Percentiles rank a stretch among this genome's conserved stretches.
Evolutionary conservation across 1,140 invertebrate species (phyloP).

Genomic region (Bombus pyrosoma): DNA sequence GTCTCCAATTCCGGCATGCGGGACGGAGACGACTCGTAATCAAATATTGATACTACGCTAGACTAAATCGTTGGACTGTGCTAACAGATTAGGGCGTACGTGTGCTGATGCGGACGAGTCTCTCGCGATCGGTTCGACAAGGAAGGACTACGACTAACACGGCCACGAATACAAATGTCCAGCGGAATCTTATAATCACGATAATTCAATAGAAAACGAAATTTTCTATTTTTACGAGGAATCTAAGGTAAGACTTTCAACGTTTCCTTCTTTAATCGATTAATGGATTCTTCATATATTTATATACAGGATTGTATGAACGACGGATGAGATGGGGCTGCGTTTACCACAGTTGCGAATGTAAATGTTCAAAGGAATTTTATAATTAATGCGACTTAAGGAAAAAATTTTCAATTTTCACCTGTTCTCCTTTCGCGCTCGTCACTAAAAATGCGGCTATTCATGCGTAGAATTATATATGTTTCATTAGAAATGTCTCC

Average conservation of each 20-base stretch:
- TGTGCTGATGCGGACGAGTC: conserved; percentile 56
- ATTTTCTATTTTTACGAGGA: background rate
- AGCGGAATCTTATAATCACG: conserved; percentile 31
- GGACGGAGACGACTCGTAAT: conserved; percentile 64
- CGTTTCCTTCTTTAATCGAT: background rate
- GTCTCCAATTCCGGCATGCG: conserved; percentile 47
- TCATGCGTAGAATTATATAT: too few species aligned
- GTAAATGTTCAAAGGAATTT: too few species aligned
- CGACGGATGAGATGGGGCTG: too few species aligned
- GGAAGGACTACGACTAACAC: conserved; percentile 3
- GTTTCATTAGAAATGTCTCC: too few species aligned
- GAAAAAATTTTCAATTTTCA: too few species aligned
- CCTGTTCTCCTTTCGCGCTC: too few species aligned
- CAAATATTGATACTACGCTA: conserved; percentile 76
- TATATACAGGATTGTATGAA: too few species aligned
- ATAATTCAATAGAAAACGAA: background rate
- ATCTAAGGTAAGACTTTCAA: background rate
- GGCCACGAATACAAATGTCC: conserved; percentile 36
- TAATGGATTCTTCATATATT: background rate
- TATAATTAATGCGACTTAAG: too few species aligned
- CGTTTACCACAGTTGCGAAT: too few species aligned
- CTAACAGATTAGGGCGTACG: conserved; percentile 73
- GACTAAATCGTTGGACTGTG: conserved; percentile 70
- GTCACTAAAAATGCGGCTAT: too few species aligned
- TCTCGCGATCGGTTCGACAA: conserved; percentile 45